These are phyloP conservation scores for Rafetus swinhoei DNA, from an alignment of 2,113 vertebrate species.

Conservation along the genomic window DNA sequence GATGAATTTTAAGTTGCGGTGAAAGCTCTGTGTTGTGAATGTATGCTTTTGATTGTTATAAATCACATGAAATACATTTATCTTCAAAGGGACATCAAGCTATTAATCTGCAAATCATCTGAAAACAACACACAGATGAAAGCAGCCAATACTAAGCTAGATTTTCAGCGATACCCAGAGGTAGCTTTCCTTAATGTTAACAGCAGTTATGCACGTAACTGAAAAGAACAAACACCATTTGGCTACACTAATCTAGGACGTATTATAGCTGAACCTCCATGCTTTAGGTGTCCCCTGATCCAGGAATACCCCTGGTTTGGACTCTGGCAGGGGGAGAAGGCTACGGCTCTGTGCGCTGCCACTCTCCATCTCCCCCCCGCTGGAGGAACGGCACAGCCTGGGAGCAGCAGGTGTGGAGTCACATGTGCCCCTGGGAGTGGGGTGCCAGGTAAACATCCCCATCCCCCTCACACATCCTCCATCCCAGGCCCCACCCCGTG, in stretches of 20 bases:
- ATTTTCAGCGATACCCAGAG: rapidly evolving
- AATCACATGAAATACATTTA: not conserved
- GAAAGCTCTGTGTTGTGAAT: not conserved
- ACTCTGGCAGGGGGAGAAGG: too few relatives aligned
- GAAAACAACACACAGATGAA: not conserved
- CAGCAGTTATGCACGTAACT: rapidly evolving
- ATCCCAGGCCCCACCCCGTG: too few relatives aligned
- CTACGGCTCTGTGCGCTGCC: too few relatives aligned
- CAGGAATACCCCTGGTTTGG: too few relatives aligned
- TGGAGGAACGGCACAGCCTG: too few relatives aligned
- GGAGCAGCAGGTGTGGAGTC: too few relatives aligned
- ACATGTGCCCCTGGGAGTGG: too few relatives aligned
- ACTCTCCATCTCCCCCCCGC: too few relatives aligned
- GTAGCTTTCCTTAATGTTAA: not conserved
- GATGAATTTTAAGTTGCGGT: not conserved
- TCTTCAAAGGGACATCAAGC: not conserved
- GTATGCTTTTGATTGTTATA: not conserved
- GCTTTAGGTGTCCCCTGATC: too few relatives aligned
- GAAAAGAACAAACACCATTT: not conserved
- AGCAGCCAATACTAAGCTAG: not conserved
- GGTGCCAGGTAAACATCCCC: too few relatives aligned
- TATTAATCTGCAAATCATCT: not conserved
- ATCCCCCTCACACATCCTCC: too few relatives aligned
- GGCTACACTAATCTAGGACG: not conserved
- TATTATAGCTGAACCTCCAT: not conserved